Evolutionary conservation across 2,797 vertebrate species (phyloP).

Genomic region (Syncerus caffer): DNA sequence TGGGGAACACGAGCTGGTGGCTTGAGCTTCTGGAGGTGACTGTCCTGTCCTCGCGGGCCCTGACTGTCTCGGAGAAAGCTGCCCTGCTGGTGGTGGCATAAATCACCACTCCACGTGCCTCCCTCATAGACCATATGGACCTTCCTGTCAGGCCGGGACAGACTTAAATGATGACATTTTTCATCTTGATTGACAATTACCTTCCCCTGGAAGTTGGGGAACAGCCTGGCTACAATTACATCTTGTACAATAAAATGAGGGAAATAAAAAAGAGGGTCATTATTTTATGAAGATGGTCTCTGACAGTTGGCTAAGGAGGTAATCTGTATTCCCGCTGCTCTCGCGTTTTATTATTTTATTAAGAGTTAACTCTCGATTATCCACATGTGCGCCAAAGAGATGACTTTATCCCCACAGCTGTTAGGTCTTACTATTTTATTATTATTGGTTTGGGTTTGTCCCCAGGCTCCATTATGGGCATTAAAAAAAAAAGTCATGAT

Average conservation of each 20-base stretch:
- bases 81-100: constrained; percentile 5
- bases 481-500: background rate
- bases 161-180: constrained; percentile 64
- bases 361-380: constrained; percentile 39
- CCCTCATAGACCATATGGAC: constrained; percentile 54
- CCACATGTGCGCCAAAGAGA: background rate
- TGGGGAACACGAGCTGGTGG: background rate
- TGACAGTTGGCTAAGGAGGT: constrained; percentile 51
- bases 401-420: background rate
- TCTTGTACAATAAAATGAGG: constrained; percentile 41
- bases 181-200: constrained; percentile 76
- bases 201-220: constrained; percentile 62
- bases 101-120: constrained; percentile 28
- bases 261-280: constrained; percentile 54
- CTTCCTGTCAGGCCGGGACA: constrained; percentile 52
- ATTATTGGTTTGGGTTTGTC: background rate
- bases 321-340: background rate
- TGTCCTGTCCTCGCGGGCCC: background rate
- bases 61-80: background rate
- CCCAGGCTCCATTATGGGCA: background rate
- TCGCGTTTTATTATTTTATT: background rate
- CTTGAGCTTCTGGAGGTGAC: background rate
- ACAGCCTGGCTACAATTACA: constrained; percentile 7
- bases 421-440: background rate
- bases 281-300: constrained; percentile 59